These are phyloP conservation scores for Oriolus oriolus DNA, from an alignment of 2,113 vertebrate genomes.

Conservation along the genomic window DNA sequence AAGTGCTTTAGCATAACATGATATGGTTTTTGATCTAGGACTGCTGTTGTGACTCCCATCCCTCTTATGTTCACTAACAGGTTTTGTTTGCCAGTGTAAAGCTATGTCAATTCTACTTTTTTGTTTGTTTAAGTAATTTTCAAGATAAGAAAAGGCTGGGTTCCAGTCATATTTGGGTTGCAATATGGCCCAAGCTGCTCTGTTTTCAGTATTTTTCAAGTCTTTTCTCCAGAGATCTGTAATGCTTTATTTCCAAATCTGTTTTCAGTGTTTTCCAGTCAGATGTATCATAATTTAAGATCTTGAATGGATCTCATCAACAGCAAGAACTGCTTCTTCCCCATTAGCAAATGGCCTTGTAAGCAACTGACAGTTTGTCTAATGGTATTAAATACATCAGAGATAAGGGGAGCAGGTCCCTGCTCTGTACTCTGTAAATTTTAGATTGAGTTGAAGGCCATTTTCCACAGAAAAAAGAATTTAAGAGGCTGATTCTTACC, in stretches of 20 bases:
- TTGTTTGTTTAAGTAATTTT: background rate
- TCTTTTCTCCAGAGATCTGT: background rate
- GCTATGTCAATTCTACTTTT: background rate
- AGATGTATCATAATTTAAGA: background rate
- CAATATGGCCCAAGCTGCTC: background rate
- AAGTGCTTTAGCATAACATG: fast-evolving
- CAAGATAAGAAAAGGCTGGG: background rate
- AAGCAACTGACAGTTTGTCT: background rate
- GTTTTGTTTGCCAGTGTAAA: background rate
- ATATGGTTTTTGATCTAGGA: background rate
- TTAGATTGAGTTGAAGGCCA: background rate
- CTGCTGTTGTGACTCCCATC: background rate
- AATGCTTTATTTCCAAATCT: background rate
- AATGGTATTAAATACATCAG: background rate
- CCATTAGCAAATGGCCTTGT: background rate
- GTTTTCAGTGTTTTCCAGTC: background rate
- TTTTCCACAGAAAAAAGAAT: background rate
- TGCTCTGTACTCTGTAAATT: background rate
- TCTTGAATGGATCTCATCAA: background rate
- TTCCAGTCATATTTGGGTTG: background rate
- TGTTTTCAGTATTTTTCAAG: background rate
- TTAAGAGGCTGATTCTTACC: background rate
- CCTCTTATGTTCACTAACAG: background rate
- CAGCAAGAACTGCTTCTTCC: background rate
- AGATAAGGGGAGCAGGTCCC: background rate